Percentiles rank a stretch among this genome's conserved stretches.
Evolutionary conservation across 2,888 invertebrate species (phyloP).

Genomic region (Spodoptera picta): DNA sequence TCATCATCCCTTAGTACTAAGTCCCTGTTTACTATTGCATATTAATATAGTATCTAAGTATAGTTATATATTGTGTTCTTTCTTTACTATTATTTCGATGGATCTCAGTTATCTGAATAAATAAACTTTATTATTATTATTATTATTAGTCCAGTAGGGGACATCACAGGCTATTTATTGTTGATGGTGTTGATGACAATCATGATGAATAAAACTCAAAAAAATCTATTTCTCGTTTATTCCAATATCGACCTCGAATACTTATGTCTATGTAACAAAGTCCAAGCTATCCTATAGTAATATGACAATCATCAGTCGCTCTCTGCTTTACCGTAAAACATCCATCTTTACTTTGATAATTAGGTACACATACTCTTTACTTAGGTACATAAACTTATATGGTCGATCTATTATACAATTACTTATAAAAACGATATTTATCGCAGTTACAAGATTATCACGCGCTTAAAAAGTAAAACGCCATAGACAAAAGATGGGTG

Average conservation of each 20-base stretch:
- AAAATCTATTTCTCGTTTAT: constrained; percentile 81
- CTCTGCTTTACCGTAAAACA: constrained; percentile 55
- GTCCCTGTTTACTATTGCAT: no score
- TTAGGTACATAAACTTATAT: constrained; percentile 49
- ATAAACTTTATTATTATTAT: no score
- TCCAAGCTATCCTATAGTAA: constrained; percentile 73
- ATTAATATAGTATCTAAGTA: no score
- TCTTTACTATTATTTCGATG: no score
- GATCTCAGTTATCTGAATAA: no score
- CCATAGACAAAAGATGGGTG: constrained; percentile 27
- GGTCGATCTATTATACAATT: constrained; percentile 51
- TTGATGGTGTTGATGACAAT: neutral
- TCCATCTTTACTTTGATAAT: constrained; percentile 59
- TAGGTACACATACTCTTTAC: constrained; percentile 58
- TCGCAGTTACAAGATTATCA: constrained; percentile 32
- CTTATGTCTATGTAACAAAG: constrained; percentile 87
- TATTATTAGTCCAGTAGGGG: no score
- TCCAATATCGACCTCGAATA: constrained; percentile 84
- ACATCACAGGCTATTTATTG: no score
- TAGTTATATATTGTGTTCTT: no score
- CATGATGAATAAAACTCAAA: constrained; percentile 42
- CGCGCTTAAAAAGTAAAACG: constrained; percentile 18
- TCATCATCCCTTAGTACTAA: no score
- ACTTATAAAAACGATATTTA: constrained; percentile 33
- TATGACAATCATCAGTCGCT: constrained; percentile 65